Evolutionary conservation across 2,113 vertebrate genomes (phyloP).

Genomic region (Progne subis): DNA sequence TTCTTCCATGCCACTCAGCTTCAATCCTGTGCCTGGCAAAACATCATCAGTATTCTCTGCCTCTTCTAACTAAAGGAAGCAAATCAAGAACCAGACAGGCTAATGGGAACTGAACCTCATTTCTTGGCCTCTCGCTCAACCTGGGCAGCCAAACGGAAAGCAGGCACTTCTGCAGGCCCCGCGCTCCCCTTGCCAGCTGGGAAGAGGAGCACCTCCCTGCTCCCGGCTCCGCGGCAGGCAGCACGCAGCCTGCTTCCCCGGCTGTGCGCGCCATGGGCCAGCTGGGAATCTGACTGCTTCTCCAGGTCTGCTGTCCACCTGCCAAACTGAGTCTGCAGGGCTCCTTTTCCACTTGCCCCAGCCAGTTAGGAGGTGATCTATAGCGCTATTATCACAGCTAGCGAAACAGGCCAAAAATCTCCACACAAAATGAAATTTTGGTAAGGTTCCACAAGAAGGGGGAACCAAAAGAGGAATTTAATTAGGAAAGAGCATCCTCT

Average conservation of each 20-base stretch:
- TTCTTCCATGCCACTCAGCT: conserved; percentile 45
- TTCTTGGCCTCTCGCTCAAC: conserved; percentile 54
- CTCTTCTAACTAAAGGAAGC: conserved; percentile 37
- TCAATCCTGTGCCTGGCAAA: conserved; percentile 41
- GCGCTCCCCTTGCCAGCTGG: conserved; percentile 11
- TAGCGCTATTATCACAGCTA: background rate
- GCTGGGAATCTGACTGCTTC: conserved; percentile 56
- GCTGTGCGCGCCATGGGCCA: conserved; percentile 13
- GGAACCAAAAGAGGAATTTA: background rate
- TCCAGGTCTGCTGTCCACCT: conserved; percentile 19
- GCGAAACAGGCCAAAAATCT: background rate
- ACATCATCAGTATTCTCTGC: conserved; percentile 50
- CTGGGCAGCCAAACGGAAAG: conserved; percentile 60
- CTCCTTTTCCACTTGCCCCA: conserved; percentile 21
- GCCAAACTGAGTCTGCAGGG: conserved; percentile 14
- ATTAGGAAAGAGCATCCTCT: background rate
- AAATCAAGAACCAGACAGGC: conserved; percentile 66
- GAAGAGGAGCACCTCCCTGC: background rate
- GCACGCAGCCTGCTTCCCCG: background rate
- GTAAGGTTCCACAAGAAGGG: background rate
- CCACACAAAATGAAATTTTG: background rate
- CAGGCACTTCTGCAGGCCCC: conserved; percentile 7
- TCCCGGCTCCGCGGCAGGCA: conserved; percentile 16
- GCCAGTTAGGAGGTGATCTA: conserved; percentile 24
- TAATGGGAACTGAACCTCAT: conserved; percentile 69